Evolutionary conservation across 2,113 vertebrate genomes (phyloP), one percentile per base, ranked within the genome.

Genomic region (Tichodroma muraria): DNA sequence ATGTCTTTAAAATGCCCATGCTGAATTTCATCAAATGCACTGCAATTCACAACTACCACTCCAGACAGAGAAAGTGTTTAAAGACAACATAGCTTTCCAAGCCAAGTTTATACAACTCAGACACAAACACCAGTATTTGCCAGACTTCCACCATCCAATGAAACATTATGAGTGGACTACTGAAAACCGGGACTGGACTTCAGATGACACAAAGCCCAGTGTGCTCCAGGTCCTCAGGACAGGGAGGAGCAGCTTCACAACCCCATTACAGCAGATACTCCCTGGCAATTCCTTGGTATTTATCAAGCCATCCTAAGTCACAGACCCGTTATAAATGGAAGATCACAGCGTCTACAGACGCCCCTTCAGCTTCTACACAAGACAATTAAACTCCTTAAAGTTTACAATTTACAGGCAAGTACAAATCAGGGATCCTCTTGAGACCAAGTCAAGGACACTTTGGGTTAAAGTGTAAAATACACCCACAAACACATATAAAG

Each of bases 81-180:
- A 93, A 89, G 73, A 95, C 14, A 75, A 90, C 82, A 65, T 68
- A 91, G 75, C 42, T 70, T 94, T 85, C 52, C 76, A 93, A 90
- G 87, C 44, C 83, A 90, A 92, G 83, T 96, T 95, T 88, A 90
- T 80, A 92, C 64, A 94, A 70, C 20, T 18, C 73, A 71, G 71
- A 94, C 83, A 92, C 88, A 89, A 95, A 95, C 64, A 85, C 12
- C 27, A 78, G 53, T 47, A 88, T 75, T 33, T 56, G 66, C 57
- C 90, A 94, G 68, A 79, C 47, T 88, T 94, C 61, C 54, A 93
- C 60, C 2, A 2, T 72, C 85, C 72, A 81, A 11, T 37, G 47
- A 96, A 81, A 90, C n/a, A 24, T 20, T 68, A 57, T 8, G 8
- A 61, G 35, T 16, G 30, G 49, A 70, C 59, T 77, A 50, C 78